Evolutionary conservation across 1,140 invertebrate species (phyloP), one percentile per base, ranked within the genome.

Genomic region (Danaus plexippus): DNA sequence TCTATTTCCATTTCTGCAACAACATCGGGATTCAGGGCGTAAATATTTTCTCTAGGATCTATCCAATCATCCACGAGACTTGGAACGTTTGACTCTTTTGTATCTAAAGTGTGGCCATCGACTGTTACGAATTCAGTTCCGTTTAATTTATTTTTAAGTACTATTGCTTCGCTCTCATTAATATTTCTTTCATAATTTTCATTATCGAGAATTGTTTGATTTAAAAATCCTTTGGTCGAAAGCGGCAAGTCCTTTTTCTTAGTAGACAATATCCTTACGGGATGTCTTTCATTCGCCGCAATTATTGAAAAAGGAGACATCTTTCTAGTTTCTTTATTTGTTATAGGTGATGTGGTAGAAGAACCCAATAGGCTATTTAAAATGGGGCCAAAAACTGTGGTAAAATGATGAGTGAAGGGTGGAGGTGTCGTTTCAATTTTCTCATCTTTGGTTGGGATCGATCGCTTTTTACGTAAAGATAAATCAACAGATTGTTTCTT

Each of bases 401-500:
- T 51, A 48, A 61, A 43, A 47, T 62, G 15, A 11, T 40, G 44
- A 48, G 58, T 47, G 6, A 52, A 18, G 22, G 60, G 52, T 47
- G 60, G 47, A 11, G 58, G 32, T 9, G 70, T 61, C 7, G 64
- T 65, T 40, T 56, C 11, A 15, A 55, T 18, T 51, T 63, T 66
- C 46, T 61, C 50, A 32, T 42, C 11, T 32, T 56, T 48, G 11
- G 42, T 18, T 18, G 46, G n/a, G n/a, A 71, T 49, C 11, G 72
- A 68, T 63, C 84, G 72, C 56, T 84, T 87, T 61, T 64, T 78
- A 9, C 84, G 71, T 15, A 87, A 60, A 6, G 76, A 78, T 58
- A 85, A 73, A 69, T 87, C 84, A 40, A 81, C 70, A 10, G 79
- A 83, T 63, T 84, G 81, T 55, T 81, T 87, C 61, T 83, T 85